phyloP scores from a whole-genome alignment of 35 echinoderm and acorn worm species.

The Acanthaster planci region DNA sequence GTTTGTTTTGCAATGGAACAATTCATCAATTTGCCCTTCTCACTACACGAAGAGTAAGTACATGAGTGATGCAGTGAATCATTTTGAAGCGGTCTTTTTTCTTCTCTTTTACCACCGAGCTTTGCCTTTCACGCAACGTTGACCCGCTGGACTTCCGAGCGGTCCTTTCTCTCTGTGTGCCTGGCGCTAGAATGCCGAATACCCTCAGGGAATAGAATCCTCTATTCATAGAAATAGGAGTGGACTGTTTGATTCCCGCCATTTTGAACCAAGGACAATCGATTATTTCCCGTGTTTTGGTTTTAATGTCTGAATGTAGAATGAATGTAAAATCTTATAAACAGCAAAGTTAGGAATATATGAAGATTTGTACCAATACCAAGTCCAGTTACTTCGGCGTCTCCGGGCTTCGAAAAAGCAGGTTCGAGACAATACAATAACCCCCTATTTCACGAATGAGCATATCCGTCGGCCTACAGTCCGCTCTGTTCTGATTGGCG shows the following conservation, averaged over 20 bases:
- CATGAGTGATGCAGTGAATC: conserved; percentile 36
- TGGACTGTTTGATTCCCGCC: background rate
- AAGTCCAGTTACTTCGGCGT: background rate
- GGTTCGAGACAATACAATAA: background rate
- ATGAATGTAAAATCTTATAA: background rate
- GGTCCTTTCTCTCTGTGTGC: conserved; percentile 41
- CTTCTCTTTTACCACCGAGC: conserved; percentile 23
- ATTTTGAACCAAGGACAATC: background rate
- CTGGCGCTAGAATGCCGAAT: conserved; percentile 32
- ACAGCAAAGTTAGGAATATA: background rate
- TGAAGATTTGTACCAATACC: conserved; percentile 3
- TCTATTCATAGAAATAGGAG: conserved; percentile 3
- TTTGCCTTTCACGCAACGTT: conserved; percentile 35
- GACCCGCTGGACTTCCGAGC: conserved; percentile 52
- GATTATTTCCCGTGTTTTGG: background rate
- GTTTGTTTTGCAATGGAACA: conserved; percentile 36
- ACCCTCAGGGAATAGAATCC: background rate
- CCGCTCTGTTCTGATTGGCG: conserved; percentile 81
- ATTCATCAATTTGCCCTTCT: conserved; percentile 34
- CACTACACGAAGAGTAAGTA: conserved; percentile 14
- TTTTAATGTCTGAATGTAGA: background rate
- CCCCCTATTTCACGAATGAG: conserved; percentile 51
- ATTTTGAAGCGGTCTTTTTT: conserved; percentile 24
- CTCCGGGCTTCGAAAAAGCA: background rate
- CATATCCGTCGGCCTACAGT: conserved; percentile 31